phyloP scores from a whole-genome alignment of 2,888 invertebrate genomes.

The Proisotoma minuta region DNA sequence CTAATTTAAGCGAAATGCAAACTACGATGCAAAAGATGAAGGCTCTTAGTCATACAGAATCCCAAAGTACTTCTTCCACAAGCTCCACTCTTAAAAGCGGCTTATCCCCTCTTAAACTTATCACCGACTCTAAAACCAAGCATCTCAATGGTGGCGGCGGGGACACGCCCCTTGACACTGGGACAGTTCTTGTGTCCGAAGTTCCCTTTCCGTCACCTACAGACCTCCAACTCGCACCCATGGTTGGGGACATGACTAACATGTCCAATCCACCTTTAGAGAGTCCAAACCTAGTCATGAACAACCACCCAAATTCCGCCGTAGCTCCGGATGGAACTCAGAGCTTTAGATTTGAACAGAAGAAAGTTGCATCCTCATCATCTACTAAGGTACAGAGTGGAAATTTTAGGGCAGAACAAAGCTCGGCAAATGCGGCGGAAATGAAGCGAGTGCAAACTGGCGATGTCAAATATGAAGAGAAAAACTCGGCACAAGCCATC shows the following conservation, averaged over 20 bases:
- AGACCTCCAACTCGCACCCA: slow-evolving; percentile 30
- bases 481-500: slow-evolving; percentile 64
- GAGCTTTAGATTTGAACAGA: slow-evolving; percentile 61
- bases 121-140: slow-evolving; percentile 33
- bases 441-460: slow-evolving; percentile 72
- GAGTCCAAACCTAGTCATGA: slow-evolving; percentile 49
- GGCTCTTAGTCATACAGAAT: slow-evolving; percentile 56
- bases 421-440: slow-evolving; percentile 66
- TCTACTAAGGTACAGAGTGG: slow-evolving; percentile 72
- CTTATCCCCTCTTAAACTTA: slow-evolving; percentile 39
- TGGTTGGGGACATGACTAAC: slow-evolving; percentile 36
- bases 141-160: slow-evolving; percentile 31
- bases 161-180: slow-evolving; percentile 45
- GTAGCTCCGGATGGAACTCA: slow-evolving; percentile 34
- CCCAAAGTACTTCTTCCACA: slow-evolving; percentile 41
- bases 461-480: slow-evolving; percentile 69
- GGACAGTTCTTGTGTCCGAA: slow-evolving; percentile 46
- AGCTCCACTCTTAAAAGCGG: slow-evolving; percentile 27
- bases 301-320: slow-evolving; percentile 42
- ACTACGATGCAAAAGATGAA: slow-evolving; percentile 84
- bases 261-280: slow-evolving; percentile 49
- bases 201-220: slow-evolving; percentile 40
- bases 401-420: slow-evolving; percentile 74
- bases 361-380: slow-evolving; percentile 71
- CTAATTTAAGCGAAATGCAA: slow-evolving; percentile 71